A percentile compares a stretch with the other conserved stretches of the same genome.
Evolutionary conservation across 2,888 invertebrate genomes (phyloP).

Genomic region (Acheta domesticus): DNA sequence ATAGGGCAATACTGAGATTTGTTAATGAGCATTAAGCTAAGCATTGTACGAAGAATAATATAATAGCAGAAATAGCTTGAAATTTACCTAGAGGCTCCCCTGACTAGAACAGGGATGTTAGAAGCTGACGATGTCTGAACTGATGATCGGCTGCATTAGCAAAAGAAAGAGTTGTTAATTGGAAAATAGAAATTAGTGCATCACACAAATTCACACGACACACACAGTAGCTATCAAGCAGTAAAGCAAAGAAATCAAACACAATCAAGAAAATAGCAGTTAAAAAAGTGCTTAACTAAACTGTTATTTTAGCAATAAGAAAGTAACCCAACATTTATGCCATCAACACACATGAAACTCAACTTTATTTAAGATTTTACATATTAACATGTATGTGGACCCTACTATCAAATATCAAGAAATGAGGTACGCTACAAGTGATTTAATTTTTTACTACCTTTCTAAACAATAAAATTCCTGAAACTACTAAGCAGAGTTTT

Average conservation of each 20-base stretch:
- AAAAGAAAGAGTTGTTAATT: slow-evolving; percentile 23
- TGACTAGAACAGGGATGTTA: slow-evolving; percentile 47
- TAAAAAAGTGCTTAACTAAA: neutral
- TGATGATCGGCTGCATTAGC: slow-evolving; percentile 33
- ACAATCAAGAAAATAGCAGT: slow-evolving; percentile 30
- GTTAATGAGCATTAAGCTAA: slow-evolving; percentile 10
- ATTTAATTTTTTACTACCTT: too few relatives aligned
- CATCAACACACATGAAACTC: too few relatives aligned
- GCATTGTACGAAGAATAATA: neutral
- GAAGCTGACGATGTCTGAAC: slow-evolving; percentile 46
- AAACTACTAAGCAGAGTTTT: too few relatives aligned
- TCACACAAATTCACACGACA: neutral
- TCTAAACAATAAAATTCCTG: too few relatives aligned
- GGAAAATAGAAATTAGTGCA: neutral
- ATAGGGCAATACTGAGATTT: neutral
- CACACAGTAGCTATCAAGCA: slow-evolving; percentile 5
- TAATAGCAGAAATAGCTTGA: neutral
- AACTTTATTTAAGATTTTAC: too few relatives aligned
- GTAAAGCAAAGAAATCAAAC: slow-evolving; percentile 31
- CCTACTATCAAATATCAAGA: neutral
- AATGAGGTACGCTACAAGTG: neutral
- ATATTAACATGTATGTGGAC: too few relatives aligned
- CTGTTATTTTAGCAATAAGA: neutral
- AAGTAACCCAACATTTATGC: too few relatives aligned
- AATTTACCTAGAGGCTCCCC: slow-evolving; percentile 46